phyloP scores from a whole-genome alignment of 2,113 vertebrate genomes.

The Platysternon megacephalum region DNA sequence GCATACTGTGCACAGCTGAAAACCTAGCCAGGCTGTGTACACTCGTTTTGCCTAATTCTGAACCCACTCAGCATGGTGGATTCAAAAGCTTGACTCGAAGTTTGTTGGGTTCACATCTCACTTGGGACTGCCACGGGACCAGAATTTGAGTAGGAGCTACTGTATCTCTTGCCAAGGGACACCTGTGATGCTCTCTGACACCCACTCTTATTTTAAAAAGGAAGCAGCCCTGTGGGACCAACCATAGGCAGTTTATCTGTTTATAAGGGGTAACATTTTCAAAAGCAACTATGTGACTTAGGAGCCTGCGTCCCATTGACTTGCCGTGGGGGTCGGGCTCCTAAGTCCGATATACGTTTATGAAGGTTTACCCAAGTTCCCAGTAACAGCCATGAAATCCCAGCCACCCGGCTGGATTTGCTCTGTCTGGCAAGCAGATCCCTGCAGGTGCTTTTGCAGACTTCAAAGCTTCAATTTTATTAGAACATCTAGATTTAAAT shows the following conservation, averaged over 20 bases:
- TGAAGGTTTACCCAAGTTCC: not conserved
- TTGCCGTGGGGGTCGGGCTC: not conserved
- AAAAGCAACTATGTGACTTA: not conserved
- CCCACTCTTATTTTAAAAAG: not conserved
- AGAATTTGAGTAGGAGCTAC: not conserved
- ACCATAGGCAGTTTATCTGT: not conserved
- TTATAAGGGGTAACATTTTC: not conserved
- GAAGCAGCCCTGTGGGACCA: not conserved
- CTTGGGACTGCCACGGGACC: not conserved
- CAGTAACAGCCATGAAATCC: not conserved
- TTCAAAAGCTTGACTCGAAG: not conserved
- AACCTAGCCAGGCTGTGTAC: not conserved
- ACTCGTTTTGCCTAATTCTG: not conserved
- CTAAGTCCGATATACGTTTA: not conserved
- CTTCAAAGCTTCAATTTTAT: not conserved
- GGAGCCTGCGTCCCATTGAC: not conserved
- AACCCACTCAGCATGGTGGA: not conserved
- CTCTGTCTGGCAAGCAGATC: not conserved
- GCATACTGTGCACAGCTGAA: not conserved
- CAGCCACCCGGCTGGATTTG: not conserved
- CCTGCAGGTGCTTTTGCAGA: not conserved
- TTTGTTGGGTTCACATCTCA: not conserved
- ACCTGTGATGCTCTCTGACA: not conserved
- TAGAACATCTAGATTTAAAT: not conserved
- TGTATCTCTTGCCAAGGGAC: not conserved